These are phyloP conservation scores for Conomelus anceps DNA, from an alignment of 2,888 invertebrate genomes.

Conservation along the genomic window DNA sequence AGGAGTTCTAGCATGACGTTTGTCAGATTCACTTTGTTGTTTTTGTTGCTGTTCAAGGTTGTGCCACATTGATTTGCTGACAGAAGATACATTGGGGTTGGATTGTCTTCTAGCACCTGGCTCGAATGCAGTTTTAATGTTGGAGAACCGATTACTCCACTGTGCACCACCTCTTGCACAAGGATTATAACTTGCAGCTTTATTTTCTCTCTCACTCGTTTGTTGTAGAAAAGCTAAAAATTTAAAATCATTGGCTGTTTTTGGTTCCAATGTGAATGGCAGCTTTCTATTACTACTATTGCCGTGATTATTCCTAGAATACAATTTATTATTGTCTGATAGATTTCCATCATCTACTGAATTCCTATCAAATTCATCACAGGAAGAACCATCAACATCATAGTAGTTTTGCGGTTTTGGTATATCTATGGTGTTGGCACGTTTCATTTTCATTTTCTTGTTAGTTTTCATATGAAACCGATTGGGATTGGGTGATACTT, in stretches of 20 bases:
- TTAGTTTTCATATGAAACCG: slow-evolving; percentile 40
- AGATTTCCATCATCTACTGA: slow-evolving; percentile 33
- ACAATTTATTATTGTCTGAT: slow-evolving; percentile 21
- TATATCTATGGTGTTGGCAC: slow-evolving; percentile 84
- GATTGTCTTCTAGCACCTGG: slow-evolving; percentile 37
- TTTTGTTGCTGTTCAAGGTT: slow-evolving; percentile 44
- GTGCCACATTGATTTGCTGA: slow-evolving; percentile 57
- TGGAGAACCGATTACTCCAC: slow-evolving; percentile 77
- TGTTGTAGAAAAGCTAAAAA: slow-evolving; percentile 76
- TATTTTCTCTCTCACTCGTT: slow-evolving; percentile 50
- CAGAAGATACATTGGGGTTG: slow-evolving; percentile 36
- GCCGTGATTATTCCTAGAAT: slow-evolving; percentile 37
- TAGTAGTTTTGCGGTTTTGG: slow-evolving; percentile 58
- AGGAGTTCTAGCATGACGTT: slow-evolving; percentile 20
- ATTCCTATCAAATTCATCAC: slow-evolving; percentile 46
- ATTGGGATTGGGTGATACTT: slow-evolving; percentile 22
- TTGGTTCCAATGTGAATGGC: slow-evolving; percentile 66
- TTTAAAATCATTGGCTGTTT: slow-evolving; percentile 78
- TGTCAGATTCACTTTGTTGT: neutral
- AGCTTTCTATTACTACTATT: slow-evolving; percentile 41
- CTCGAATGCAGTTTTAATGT: slow-evolving; percentile 76
- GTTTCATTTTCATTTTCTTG: slow-evolving; percentile 72
- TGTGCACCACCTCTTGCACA: slow-evolving; percentile 48
- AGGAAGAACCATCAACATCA: slow-evolving; percentile 40
- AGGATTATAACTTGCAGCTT: slow-evolving; percentile 41